These are phyloP conservation scores for Pantala flavescens DNA, from an alignment of 1,140 invertebrate genomes.

Conservation along the genomic window DNA sequence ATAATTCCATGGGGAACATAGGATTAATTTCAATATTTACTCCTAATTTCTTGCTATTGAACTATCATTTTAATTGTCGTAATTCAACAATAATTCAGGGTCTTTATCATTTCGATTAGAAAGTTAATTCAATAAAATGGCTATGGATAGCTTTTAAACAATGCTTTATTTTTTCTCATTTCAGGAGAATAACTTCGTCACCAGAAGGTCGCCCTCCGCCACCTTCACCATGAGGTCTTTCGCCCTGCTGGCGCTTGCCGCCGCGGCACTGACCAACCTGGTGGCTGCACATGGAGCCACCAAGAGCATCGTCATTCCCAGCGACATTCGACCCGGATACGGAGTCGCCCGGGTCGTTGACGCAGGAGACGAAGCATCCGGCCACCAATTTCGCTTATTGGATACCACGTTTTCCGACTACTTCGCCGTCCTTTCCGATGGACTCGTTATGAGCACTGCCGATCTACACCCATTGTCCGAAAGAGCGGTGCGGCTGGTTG, in stretches of 20 bases:
- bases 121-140: too few relatives aligned
- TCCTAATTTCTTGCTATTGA: too few relatives aligned
- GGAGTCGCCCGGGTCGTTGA: conserved; percentile 60
- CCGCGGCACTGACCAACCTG: background rate
- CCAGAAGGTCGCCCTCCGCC: background rate
- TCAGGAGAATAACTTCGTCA: background rate
- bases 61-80: too few relatives aligned
- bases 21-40: too few relatives aligned
- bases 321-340: conserved; percentile 76
- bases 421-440: conserved; percentile 78
- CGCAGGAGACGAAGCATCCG: conserved; percentile 27
- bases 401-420: conserved; percentile 68
- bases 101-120: too few relatives aligned
- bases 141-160: too few relatives aligned
- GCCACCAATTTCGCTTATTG: conserved; percentile 50
- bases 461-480: conserved; percentile 70
- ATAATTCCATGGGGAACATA: too few relatives aligned
- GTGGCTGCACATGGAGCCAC: background rate
- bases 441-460: conserved; percentile 79
- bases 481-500: conserved; percentile 63
- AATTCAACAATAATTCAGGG: too few relatives aligned
- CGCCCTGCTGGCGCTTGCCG: background rate
- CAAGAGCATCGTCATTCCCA: conserved; percentile 34
- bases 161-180: background rate
- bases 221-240: background rate